Evolutionary conservation across 2,888 invertebrate genomes (phyloP).

Genomic region (Plagiodera versicolora): DNA sequence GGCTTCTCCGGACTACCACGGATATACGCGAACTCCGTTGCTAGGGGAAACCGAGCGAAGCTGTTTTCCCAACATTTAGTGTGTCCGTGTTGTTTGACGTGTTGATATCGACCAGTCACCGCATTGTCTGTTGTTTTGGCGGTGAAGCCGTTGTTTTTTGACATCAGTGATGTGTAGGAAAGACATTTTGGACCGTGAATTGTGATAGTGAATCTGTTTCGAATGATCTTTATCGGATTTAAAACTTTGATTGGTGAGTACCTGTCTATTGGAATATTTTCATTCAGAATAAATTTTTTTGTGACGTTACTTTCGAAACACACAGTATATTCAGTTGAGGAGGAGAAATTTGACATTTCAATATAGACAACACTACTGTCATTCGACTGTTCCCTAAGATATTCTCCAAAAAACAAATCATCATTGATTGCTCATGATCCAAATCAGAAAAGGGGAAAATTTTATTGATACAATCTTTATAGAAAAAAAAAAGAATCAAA

Average conservation of each 20-base stretch:
- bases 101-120: conserved; percentile 44
- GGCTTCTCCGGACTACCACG: conserved; percentile 41
- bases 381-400: too few relatives aligned
- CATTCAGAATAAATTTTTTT: too few relatives aligned
- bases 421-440: too few relatives aligned
- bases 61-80: conserved; percentile 53
- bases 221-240: conserved; percentile 31
- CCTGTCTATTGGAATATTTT: too few relatives aligned
- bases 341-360: too few relatives aligned
- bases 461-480: too few relatives aligned
- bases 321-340: too few relatives aligned
- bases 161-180: conserved; percentile 29
- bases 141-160: conserved; percentile 32
- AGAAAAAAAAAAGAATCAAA: too few relatives aligned
- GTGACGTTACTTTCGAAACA: too few relatives aligned
- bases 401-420: too few relatives aligned
- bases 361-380: too few relatives aligned
- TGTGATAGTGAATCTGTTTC: conserved; percentile 38
- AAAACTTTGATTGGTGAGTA: conserved; percentile 23
- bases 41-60: conserved; percentile 54
- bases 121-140: conserved; percentile 34
- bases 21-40: conserved; percentile 49
- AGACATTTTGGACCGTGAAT: conserved; percentile 30
- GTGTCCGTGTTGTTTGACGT: conserved; percentile 52
- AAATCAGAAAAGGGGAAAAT: too few relatives aligned